phyloP scores from a whole-genome alignment of 2,113 vertebrate genomes.

The Anarhynchus alexandrinus region DNA sequence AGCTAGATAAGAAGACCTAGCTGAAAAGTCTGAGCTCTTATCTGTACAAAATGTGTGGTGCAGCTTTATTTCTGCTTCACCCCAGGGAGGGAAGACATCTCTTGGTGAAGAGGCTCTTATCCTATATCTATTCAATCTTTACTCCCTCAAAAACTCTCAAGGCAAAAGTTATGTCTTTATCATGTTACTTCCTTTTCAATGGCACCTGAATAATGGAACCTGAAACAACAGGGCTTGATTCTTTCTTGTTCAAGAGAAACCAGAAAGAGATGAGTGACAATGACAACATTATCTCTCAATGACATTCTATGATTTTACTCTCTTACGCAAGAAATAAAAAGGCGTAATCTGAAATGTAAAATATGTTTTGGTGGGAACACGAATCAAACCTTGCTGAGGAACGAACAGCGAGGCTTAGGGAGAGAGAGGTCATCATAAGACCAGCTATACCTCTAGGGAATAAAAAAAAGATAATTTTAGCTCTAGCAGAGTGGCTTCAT shows the following conservation, averaged over 20 bases:
- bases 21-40: neutral
- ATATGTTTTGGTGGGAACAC: neutral
- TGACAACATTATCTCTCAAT: neutral
- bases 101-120: neutral
- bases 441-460: neutral
- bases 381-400: neutral
- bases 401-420: neutral
- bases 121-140: neutral
- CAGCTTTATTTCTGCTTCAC: neutral
- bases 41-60: neutral
- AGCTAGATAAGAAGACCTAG: neutral
- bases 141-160: neutral
- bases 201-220: neutral
- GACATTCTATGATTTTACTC: neutral
- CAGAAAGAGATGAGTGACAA: neutral
- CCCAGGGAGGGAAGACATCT: neutral
- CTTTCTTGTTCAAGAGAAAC: neutral
- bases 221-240: neutral
- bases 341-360: neutral
- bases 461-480: neutral
- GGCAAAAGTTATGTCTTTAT: neutral
- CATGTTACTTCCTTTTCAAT: neutral
- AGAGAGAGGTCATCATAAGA: neutral
- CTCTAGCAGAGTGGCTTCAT: neutral
- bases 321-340: neutral